These are phyloP conservation scores for Pteropus rufus DNA, from an alignment of 2,797 vertebrate genomes.

Conservation along the genomic window DNA sequence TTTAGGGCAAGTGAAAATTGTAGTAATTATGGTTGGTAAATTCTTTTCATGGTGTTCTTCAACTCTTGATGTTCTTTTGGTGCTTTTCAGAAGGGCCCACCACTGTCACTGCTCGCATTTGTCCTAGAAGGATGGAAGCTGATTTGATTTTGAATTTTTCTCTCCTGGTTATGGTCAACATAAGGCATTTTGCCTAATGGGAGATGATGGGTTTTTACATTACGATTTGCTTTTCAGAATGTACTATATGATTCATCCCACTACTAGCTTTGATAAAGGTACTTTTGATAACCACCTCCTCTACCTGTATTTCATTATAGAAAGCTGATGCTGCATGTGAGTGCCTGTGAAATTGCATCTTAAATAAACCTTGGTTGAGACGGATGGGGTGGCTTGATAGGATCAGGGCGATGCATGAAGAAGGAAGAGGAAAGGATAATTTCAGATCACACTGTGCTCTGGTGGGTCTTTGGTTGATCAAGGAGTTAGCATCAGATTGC, in stretches of 20 bases:
- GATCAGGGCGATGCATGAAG: not conserved
- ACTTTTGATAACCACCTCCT: not conserved
- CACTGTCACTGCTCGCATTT: conserved; percentile 24
- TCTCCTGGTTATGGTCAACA: not conserved
- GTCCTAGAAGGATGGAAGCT: conserved; percentile 35
- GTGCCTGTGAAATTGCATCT: not conserved
- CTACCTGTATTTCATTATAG: not conserved
- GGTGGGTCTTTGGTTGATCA: not conserved
- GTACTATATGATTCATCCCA: not conserved
- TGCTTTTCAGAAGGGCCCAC: conserved; percentile 50
- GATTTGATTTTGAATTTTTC: conserved; percentile 11
- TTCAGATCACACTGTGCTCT: not conserved
- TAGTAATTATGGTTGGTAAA: conserved; percentile 83
- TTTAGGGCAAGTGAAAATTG: conserved; percentile 85
- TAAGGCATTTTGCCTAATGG: not conserved
- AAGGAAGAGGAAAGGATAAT: not conserved
- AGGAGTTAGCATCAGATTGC: not conserved
- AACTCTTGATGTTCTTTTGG: conserved; percentile 76
- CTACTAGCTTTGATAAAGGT: not conserved
- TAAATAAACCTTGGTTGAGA: not conserved
- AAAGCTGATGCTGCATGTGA: not conserved
- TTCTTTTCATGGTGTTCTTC: conserved; percentile 77
- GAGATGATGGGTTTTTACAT: not conserved
- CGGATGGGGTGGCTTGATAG: not conserved
- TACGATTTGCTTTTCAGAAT: not conserved